Conservation (phyloP, 1,140 invertebrate genomes). For the Homalodisca vitripennis region DNA sequence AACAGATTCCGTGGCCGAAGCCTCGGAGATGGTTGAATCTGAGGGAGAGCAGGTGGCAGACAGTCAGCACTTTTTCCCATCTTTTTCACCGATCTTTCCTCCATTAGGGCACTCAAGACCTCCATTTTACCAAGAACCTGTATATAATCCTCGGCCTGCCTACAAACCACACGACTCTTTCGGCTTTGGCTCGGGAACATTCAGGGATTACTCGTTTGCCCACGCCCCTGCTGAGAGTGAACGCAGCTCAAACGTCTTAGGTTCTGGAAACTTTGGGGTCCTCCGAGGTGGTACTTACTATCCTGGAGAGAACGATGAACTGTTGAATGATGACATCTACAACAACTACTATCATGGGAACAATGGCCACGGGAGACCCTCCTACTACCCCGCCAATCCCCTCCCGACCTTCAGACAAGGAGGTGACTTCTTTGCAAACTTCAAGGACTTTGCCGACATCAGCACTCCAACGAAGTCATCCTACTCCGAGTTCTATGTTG, state of each 20-base stretch:
- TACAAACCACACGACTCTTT: slow-evolving; percentile 22
- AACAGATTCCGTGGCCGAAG: too few relatives aligned
- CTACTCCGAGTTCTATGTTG: slow-evolving; percentile 78
- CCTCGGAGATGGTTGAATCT: background rate
- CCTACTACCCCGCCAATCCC: slow-evolving; percentile 54
- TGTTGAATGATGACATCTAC: slow-evolving; percentile 54
- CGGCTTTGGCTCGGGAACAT: slow-evolving; percentile 45
- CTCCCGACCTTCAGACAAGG: slow-evolving; percentile 46
- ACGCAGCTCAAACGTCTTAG: slow-evolving; percentile 55
- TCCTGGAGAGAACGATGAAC: slow-evolving; percentile 54
- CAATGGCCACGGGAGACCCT: slow-evolving; percentile 63
- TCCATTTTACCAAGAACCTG: slow-evolving; percentile 33
- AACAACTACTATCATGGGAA: slow-evolving; percentile 60
- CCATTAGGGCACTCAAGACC: slow-evolving; percentile 36
- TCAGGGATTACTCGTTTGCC: slow-evolving; percentile 42
- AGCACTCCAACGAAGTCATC: slow-evolving; percentile 77
- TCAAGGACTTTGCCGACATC: slow-evolving; percentile 85
- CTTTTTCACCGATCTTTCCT: slow-evolving; percentile 51
- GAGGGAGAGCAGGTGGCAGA: slow-evolving; percentile 31
- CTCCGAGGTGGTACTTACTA: slow-evolving; percentile 86
- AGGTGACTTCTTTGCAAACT: slow-evolving; percentile 77
- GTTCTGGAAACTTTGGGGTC: slow-evolving; percentile 87
- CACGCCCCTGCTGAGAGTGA: slow-evolving; percentile 33
- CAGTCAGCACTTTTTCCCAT: slow-evolving; percentile 52
- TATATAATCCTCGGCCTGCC: slow-evolving; percentile 18